phyloP scores from a whole-genome alignment of 2,888 invertebrate species.

The Barypeithes pellucidus region DNA sequence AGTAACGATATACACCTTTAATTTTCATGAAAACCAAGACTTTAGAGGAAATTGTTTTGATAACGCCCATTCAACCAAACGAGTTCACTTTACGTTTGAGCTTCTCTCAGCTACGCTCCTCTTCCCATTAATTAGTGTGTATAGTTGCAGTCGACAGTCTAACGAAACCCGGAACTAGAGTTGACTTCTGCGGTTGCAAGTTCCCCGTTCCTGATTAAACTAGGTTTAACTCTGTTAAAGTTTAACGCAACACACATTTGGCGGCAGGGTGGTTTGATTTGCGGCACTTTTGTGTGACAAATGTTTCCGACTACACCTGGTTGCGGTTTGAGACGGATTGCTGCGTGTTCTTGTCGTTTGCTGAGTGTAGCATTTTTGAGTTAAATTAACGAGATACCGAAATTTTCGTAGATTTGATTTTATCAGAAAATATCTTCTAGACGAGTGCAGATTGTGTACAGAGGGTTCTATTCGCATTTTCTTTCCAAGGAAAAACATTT shows the following conservation, averaged over 20 bases:
- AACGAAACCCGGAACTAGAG: constrained; percentile 46
- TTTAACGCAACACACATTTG: constrained; percentile 43
- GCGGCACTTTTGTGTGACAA: constrained; percentile 56
- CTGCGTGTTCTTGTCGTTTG: constrained; percentile 37
- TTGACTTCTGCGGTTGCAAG: constrained; percentile 44
- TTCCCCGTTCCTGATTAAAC: constrained; percentile 48
- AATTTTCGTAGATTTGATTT: background rate
- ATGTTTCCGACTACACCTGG: constrained; percentile 55
- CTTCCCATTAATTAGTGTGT: constrained; percentile 39
- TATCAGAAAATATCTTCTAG: background rate
- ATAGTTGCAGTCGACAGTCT: constrained; percentile 42
- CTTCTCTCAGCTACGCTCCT: constrained; percentile 14
- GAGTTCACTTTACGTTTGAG: background rate
- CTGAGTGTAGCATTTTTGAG: constrained; percentile 14
- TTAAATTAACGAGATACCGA: constrained; percentile 5
- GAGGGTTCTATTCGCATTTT: no score
- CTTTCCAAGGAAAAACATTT: no score
- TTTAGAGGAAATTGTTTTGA: background rate
- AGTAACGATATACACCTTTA: background rate
- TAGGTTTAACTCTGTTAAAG: constrained; percentile 47
- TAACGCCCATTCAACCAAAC: background rate
- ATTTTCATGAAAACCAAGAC: background rate
- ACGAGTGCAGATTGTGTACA: no score
- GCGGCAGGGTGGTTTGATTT: constrained; percentile 53
- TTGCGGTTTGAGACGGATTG: constrained; percentile 30